Evolutionary conservation across 2,888 invertebrate genomes (phyloP).

Genomic region (Eucera pruinosa): DNA sequence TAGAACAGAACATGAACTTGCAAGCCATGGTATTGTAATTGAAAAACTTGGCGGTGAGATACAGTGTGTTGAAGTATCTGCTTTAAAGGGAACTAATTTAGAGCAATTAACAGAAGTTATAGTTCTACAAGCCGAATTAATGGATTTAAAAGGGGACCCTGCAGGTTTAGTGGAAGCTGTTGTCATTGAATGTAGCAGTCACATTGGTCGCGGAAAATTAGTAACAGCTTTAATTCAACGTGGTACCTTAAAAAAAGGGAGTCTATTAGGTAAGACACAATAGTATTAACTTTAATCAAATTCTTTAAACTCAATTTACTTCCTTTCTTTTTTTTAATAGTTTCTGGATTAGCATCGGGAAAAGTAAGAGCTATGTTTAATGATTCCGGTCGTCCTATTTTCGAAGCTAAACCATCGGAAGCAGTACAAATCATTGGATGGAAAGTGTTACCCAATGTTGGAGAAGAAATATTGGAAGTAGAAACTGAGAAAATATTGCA

Average conservation of each 20-base stretch:
- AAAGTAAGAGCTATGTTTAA: slow-evolving; percentile 93
- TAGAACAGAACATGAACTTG: slow-evolving; percentile 90
- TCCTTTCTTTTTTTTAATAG: slow-evolving; percentile 83
- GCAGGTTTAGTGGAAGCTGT: slow-evolving; percentile 94
- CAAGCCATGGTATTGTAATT: slow-evolving; percentile 91
- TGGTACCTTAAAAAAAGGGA: slow-evolving; percentile 87
- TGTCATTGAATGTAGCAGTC: slow-evolving; percentile 93
- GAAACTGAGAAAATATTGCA: slow-evolving; percentile 90
- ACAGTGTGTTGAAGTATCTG: slow-evolving; percentile 96
- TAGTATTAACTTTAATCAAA: not conserved
- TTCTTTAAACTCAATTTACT: not conserved
- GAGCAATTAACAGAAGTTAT: slow-evolving; percentile 93
- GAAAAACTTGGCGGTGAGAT: slow-evolving; percentile 97
- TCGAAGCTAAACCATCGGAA: slow-evolving; percentile 90
- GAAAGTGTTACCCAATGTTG: slow-evolving; percentile 94
- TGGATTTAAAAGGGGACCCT: slow-evolving; percentile 94
- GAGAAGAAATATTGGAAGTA: slow-evolving; percentile 94
- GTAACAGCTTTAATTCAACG: slow-evolving; percentile 87
- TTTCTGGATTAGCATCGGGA: slow-evolving; percentile 94
- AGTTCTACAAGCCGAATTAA: slow-evolving; percentile 92
- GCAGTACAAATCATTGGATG: slow-evolving; percentile 96
- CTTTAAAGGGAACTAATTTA: slow-evolving; percentile 92
- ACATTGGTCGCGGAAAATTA: slow-evolving; percentile 88
- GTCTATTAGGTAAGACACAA: slow-evolving; percentile 83
- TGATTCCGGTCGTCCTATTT: slow-evolving; percentile 89